Evolutionary conservation across 2,797 vertebrate genomes (phyloP).

Genomic region (Thaleichthys pacificus): DNA sequence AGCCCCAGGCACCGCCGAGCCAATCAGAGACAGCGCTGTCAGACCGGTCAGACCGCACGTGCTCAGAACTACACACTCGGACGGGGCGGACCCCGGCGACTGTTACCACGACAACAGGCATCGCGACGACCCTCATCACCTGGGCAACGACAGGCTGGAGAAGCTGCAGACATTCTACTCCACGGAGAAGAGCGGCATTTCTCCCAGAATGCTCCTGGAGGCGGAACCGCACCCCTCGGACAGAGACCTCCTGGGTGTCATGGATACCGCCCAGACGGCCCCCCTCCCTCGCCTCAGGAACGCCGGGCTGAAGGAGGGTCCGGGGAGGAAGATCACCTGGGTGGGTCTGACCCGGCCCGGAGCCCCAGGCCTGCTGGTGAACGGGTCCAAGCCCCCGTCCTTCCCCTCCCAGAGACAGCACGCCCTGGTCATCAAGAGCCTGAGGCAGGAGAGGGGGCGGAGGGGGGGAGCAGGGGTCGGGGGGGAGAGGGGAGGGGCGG

Average conservation of each 20-base stretch:
- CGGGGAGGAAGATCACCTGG: slow-evolving; percentile 74
- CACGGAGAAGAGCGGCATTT: slow-evolving; percentile 57
- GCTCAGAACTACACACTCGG: slow-evolving; percentile 56
- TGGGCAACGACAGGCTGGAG: slow-evolving; percentile 64
- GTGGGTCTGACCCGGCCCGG: slow-evolving; percentile 61
- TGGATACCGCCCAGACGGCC: slow-evolving; percentile 48
- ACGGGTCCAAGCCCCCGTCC: slow-evolving; percentile 67
- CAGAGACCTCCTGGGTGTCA: slow-evolving; percentile 49
- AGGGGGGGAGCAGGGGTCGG: slow-evolving; percentile 46
- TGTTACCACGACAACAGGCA: slow-evolving; percentile 55
- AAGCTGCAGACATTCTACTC: slow-evolving; percentile 63
- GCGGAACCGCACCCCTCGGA: slow-evolving; percentile 52
- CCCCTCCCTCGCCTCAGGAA: slow-evolving; percentile 73
- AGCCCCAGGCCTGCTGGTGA: slow-evolving; percentile 62
- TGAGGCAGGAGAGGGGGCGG: slow-evolving; percentile 75
- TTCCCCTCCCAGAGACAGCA: slow-evolving; percentile 73
- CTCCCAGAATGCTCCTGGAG: slow-evolving; percentile 68
- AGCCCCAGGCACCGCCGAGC: slow-evolving; percentile 57
- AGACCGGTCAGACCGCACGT: slow-evolving; percentile 56
- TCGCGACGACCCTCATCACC: slow-evolving; percentile 47
- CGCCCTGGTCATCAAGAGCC: slow-evolving; percentile 68
- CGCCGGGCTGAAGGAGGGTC: slow-evolving; percentile 61
- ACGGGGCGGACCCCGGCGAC: slow-evolving; percentile 50
- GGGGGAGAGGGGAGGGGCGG: slow-evolving; percentile 31
- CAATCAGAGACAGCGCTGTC: slow-evolving; percentile 47